Conservation (phyloP, 2,113 vertebrate genomes). For the Ascaphus truei region DNA sequence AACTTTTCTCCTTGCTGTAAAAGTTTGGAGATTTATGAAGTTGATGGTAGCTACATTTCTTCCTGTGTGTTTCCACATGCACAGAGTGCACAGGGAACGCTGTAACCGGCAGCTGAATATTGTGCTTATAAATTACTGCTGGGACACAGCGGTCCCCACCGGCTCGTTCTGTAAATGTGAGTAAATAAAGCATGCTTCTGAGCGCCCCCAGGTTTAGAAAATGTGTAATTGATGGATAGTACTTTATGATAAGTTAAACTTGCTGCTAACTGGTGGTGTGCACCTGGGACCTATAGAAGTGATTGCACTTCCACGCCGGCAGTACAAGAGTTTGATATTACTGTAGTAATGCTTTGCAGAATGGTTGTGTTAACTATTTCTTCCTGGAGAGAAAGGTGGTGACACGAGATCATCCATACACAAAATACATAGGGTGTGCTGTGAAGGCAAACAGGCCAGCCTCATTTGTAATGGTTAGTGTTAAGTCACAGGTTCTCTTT, state of each 20-base stretch:
- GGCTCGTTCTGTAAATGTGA: neutral
- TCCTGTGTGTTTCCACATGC: neutral
- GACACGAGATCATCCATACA: too few species aligned
- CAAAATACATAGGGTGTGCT: too few species aligned
- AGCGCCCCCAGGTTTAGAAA: neutral
- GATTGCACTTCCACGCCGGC: too few species aligned
- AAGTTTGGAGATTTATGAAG: neutral
- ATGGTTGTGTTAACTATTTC: too few species aligned
- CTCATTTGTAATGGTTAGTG: too few species aligned
- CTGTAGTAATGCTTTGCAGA: too few species aligned
- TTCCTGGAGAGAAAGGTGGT: too few species aligned
- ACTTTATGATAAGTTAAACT: neutral
- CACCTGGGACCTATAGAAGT: neutral
- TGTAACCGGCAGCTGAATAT: neutral
- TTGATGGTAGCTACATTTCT: too few species aligned
- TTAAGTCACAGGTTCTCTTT: too few species aligned
- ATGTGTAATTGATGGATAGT: neutral
- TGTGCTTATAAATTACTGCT: slow-evolving; percentile 8
- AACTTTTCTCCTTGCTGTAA: too few species aligned
- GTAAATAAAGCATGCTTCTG: neutral
- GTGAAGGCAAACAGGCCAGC: too few species aligned
- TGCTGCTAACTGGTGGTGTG: neutral
- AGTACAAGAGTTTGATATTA: too few species aligned
- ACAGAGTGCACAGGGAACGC: neutral
- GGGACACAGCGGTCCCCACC: neutral